Evolutionary conservation across 2,113 vertebrate species (phyloP), one percentile per base, ranked within the genome.

Genomic region (Philantomba maxwellii): DNA sequence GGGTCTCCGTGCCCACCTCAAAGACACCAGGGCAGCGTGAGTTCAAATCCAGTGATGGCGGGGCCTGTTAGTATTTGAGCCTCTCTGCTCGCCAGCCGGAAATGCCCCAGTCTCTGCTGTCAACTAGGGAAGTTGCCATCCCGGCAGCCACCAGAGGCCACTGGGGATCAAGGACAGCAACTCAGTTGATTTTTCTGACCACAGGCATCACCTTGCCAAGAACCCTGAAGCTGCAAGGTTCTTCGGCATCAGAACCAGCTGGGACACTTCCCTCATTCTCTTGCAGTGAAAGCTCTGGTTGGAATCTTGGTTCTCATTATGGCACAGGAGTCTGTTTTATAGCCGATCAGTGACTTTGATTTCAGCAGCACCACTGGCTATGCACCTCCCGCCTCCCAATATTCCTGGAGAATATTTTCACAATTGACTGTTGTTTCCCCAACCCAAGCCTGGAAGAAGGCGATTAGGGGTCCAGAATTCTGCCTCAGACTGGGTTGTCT

Each of bases 311-410:
- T 13, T 70, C 64, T 89, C 36, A 19, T 33, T 16, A 19, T 49
- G 33, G 16, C 1, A 0, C 30, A 26, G 17, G 47, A 2, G 15
- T n/a, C 57, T 43, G 21, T 57, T 57, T 60, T 77, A 36, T 45
- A 58, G 30, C 84, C 9, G 23, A 45, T 73, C 45, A 33, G 30
- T 28, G 86, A 62, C 26, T 30, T 36, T 64, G 70, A 39, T 70
- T 88, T 93, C n/a, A 90, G 33, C 58, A 26, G 49, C 47, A 36
- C 26, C 26, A 2, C 14, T 62, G 78, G 62, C 28, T 43, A 7
- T 7, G 1, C 2, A 5, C 33, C 17, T 3, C 3, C 12, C 17
- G 19, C 2, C 4, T 17, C 10, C 47, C 28, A 2, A 2, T 49
- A 55, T 43, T 9, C 1, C 49, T 39, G 43, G 62, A 62, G 55